Evolutionary conservation across 2,113 vertebrate genomes (phyloP).

Genomic region (Petromus typicus): DNA sequence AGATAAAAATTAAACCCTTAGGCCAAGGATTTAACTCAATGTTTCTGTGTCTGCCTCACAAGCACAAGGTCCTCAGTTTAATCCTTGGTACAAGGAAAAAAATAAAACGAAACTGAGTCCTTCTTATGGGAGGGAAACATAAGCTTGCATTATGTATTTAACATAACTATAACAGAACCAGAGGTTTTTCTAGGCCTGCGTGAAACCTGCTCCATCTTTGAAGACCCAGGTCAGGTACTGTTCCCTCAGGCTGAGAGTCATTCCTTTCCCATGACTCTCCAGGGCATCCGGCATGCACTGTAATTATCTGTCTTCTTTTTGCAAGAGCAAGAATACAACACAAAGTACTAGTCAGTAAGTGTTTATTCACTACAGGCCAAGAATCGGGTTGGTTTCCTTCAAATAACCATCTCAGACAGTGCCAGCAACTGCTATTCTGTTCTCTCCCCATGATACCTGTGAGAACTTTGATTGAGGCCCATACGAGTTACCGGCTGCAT

Average conservation of each 20-base stretch:
- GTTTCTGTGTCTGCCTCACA: too few relatives aligned
- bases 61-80: too few relatives aligned
- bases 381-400: neutral
- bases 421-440: neutral
- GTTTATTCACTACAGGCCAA: neutral
- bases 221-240: neutral
- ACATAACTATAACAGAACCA: neutral
- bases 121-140: neutral
- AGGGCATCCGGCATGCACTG: neutral
- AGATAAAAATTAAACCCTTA: neutral
- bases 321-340: slow-evolving; percentile 6
- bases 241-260: neutral
- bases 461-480: neutral
- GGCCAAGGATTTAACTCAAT: too few relatives aligned
- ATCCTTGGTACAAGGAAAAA: too few relatives aligned
- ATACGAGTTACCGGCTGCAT: too few relatives aligned
- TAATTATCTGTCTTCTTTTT: neutral
- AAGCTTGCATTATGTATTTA: neutral
- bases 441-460: neutral
- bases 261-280: neutral
- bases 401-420: neutral
- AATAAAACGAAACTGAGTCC: neutral
- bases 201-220: neutral
- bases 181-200: neutral
- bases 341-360: neutral